phyloP scores from a whole-genome alignment of 1,140 invertebrate genomes.

The Apis laboriosa region DNA sequence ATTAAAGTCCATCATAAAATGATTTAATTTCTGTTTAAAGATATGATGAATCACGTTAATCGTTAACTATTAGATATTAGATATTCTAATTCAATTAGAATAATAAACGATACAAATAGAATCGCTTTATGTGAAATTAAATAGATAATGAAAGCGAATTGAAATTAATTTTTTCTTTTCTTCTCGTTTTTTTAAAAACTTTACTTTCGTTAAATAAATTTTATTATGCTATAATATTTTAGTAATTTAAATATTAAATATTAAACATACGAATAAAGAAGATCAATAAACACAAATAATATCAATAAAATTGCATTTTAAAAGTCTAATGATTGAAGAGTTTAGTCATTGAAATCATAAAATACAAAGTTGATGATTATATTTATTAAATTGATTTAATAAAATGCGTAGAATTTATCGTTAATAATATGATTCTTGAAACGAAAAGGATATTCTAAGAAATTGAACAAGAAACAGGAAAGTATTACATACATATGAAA shows the following conservation, averaged over 20 bases:
- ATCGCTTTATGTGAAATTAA: background rate
- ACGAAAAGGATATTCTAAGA: background rate
- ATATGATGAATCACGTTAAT: background rate
- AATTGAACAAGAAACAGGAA: background rate
- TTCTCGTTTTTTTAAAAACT: background rate
- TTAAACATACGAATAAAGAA: too few relatives aligned
- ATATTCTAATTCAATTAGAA: background rate
- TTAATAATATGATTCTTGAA: background rate
- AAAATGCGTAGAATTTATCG: background rate
- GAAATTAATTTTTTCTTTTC: background rate
- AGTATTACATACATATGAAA: background rate
- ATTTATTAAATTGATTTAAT: background rate
- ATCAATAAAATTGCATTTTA: background rate
- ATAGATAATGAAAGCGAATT: conserved; percentile 15
- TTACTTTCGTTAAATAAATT: background rate
- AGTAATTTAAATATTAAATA: background rate
- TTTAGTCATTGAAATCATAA: background rate
- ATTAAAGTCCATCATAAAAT: background rate
- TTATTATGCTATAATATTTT: too few relatives aligned
- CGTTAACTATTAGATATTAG: conserved; percentile 1
- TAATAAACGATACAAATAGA: background rate
- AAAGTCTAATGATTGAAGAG: too few relatives aligned
- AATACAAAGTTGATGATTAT: background rate
- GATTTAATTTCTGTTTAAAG: conserved; percentile 27
- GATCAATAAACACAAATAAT: too few relatives aligned